phyloP scores from a whole-genome alignment of 2,113 vertebrate genomes.

The Xerus inauris region DNA sequence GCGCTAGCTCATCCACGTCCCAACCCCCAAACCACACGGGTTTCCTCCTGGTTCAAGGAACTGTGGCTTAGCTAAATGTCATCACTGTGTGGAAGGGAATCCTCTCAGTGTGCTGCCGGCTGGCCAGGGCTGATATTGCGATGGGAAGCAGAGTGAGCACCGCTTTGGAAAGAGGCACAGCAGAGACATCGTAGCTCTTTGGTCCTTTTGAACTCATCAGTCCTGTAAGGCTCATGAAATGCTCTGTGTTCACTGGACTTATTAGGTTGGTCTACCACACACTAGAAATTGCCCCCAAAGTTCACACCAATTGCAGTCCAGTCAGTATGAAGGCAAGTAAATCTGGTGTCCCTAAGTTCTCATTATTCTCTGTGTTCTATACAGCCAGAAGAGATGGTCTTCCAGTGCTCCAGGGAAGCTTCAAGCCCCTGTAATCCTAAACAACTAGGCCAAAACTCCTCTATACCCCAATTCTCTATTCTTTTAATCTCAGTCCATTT shows the following conservation, averaged over 20 bases:
- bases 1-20: neutral
- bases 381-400: neutral
- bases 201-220: neutral
- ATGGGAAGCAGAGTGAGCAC: neutral
- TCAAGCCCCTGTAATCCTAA: neutral
- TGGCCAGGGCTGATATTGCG: neutral
- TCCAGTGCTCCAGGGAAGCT: accelerated
- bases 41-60: conserved; percentile 74
- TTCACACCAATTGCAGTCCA: neutral
- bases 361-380: accelerated
- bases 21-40: conserved; percentile 71
- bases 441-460: neutral
- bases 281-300: neutral
- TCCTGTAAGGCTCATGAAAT: neutral
- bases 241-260: neutral
- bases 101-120: conserved; percentile 15
- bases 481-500: neutral
- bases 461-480: neutral
- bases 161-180: neutral
- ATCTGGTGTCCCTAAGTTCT: neutral
- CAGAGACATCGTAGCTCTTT: neutral
- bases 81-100: conserved; percentile 67
- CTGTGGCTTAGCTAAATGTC: conserved; percentile 57
- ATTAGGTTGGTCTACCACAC: neutral
- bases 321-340: neutral